These are phyloP conservation scores for Phataginus tetradactyla DNA, from an alignment of 2,797 vertebrate species.

Conservation along the genomic window DNA sequence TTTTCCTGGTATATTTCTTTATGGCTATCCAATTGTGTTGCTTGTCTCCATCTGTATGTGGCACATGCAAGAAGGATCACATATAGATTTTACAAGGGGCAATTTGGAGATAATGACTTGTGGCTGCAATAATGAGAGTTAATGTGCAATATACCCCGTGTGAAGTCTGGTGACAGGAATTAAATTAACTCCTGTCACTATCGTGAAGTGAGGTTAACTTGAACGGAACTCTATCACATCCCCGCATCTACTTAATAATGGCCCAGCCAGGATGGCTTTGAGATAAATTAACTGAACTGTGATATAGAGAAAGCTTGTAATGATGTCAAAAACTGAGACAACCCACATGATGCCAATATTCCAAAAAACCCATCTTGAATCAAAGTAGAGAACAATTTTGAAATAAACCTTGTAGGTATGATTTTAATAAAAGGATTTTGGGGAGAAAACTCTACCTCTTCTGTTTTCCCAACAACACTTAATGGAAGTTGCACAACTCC, in stretches of 20 bases:
- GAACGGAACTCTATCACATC: conserved; percentile 63
- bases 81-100: background rate
- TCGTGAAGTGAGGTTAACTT: conserved; percentile 70
- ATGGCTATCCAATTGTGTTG: background rate
- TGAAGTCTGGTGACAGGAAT: conserved; percentile 68
- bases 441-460: background rate
- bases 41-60: background rate
- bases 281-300: conserved; percentile 54
- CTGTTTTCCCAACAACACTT: background rate
- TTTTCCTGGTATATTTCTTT: background rate
- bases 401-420: background rate
- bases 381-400: conserved; percentile 18
- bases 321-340: background rate
- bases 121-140: conserved; percentile 53
- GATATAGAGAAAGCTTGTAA: conserved; percentile 1
- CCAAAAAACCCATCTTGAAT: background rate
- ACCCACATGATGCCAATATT: background rate
- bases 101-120: conserved; percentile 58
- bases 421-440: background rate
- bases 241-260: conserved; percentile 53
- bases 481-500: background rate
- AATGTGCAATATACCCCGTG: conserved; percentile 42
- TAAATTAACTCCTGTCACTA: conserved; percentile 64
- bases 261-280: conserved; percentile 32
- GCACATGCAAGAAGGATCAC: background rate